Conservation (phyloP, 2,113 vertebrate genomes). For the Gulo gulo region DNA sequence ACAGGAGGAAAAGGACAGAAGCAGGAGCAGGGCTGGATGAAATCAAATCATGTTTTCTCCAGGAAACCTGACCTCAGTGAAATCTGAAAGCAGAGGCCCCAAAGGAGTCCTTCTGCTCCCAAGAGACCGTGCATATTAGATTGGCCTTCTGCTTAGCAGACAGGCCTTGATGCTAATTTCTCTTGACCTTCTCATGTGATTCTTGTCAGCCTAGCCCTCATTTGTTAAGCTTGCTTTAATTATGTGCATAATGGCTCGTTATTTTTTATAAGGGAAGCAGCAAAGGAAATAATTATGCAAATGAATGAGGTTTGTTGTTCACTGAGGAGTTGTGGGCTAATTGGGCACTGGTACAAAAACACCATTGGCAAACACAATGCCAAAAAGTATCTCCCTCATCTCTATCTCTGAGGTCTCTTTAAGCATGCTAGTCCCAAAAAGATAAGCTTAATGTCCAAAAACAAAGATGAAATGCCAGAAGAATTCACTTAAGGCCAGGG, state of each 20-base stretch:
- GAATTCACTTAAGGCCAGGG: background rate
- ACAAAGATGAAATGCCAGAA: background rate
- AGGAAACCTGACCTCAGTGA: background rate
- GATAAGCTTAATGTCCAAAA: background rate
- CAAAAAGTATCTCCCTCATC: background rate
- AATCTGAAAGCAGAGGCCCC: background rate
- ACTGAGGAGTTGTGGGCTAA: constrained; percentile 26
- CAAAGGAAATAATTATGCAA: constrained; percentile 73
- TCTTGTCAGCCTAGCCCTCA: background rate
- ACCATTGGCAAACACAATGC: background rate
- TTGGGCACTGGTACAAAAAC: constrained; percentile 27
- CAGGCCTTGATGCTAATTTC: constrained; percentile 47
- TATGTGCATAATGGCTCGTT: constrained; percentile 72
- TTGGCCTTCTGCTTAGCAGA: background rate
- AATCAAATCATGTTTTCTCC: background rate
- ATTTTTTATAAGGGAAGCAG: constrained; percentile 73
- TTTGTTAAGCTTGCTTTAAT: constrained; percentile 57
- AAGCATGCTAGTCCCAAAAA: background rate
- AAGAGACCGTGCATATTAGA: background rate
- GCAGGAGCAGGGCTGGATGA: background rate
- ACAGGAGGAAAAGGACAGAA: background rate
- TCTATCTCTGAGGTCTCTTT: background rate
- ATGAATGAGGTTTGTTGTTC: constrained; percentile 66
- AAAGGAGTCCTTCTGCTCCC: background rate
- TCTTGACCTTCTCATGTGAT: constrained; percentile 67